Conservation (phyloP, 2,113 vertebrate species). For the Xiphophorus hellerii region DNA sequence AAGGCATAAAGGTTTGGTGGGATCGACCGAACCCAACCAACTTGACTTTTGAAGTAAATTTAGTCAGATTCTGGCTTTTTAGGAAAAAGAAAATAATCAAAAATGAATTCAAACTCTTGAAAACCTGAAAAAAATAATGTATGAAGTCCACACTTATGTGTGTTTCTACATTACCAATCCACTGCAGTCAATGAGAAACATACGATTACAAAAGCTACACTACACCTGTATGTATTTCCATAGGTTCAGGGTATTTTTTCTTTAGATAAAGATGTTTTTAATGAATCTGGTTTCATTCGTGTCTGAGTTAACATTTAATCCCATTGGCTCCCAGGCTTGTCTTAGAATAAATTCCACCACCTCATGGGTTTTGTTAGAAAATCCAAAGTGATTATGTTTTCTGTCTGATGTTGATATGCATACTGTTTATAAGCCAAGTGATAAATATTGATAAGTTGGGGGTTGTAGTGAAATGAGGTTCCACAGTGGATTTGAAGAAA, state of each 20-base stretch:
- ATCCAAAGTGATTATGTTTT: constrained; percentile 55
- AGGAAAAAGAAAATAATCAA: not conserved
- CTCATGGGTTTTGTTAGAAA: constrained; percentile 39
- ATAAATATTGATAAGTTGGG: constrained; percentile 10
- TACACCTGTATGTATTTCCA: constrained; percentile 2
- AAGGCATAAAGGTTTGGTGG: no score
- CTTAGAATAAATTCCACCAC: constrained; percentile 38
- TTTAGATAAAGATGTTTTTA: constrained; percentile 32
- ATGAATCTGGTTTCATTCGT: constrained; percentile 51
- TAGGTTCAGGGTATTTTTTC: constrained; percentile 9
- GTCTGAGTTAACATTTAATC: constrained; percentile 71
- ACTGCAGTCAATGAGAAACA: not conserved
- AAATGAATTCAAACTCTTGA: not conserved
- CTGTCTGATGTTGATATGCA: constrained; percentile 54
- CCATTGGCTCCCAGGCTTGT: constrained; percentile 58
- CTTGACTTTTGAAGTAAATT: no score
- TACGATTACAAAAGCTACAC: constrained; percentile 16
- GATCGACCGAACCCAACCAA: no score
- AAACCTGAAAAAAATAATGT: not conserved
- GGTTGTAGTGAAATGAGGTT: not conserved
- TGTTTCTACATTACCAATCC: no score
- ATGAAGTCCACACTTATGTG: not conserved
- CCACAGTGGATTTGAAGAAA: not conserved
- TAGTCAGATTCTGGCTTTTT: no score
- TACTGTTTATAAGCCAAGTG: constrained; percentile 9